phyloP scores from a whole-genome alignment of 2,113 vertebrate species.

The Phylloscopus trochilus region DNA sequence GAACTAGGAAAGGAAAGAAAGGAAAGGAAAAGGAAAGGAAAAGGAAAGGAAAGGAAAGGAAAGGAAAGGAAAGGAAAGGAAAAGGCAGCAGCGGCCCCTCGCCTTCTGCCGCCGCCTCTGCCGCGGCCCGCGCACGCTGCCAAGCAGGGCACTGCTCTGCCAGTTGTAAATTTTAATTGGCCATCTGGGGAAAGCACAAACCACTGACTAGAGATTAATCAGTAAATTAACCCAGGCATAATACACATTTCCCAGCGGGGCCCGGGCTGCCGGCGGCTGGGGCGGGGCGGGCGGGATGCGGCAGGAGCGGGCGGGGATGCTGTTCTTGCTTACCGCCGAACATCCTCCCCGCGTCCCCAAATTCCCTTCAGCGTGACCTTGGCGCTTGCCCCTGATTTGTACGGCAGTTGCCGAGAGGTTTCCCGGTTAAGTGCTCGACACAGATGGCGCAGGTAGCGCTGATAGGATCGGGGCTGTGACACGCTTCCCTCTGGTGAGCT shows the following conservation, averaged over 20 bases:
- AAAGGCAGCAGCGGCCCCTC: constrained; percentile 64
- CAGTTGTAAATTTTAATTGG: constrained; percentile 99
- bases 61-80: no score
- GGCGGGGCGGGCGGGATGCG: constrained; percentile 69
- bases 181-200: constrained; percentile 99
- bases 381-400: constrained; percentile 90
- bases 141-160: constrained; percentile 90
- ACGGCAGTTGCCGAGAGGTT: constrained; percentile 83
- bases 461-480: constrained; percentile 74
- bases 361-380: constrained; percentile 80
- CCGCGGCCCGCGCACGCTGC: constrained; percentile 90
- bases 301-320: constrained; percentile 75
- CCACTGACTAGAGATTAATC: constrained; percentile 99
- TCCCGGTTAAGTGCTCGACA: constrained; percentile 77
- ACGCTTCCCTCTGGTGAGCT: constrained; percentile 66
- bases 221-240: constrained; percentile 99
- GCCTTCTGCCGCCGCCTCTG: constrained; percentile 94
- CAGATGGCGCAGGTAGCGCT: constrained; percentile 86
- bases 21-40: no score
- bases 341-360: constrained; percentile 82
- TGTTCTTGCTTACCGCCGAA: constrained; percentile 75
- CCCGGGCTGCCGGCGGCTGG: constrained; percentile 81
- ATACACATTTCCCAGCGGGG: constrained; percentile 94
- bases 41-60: no score
- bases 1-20: no score